phyloP scores from a whole-genome alignment of 2,888 invertebrate genomes.

The Prosopocoilus inquinatus region DNA sequence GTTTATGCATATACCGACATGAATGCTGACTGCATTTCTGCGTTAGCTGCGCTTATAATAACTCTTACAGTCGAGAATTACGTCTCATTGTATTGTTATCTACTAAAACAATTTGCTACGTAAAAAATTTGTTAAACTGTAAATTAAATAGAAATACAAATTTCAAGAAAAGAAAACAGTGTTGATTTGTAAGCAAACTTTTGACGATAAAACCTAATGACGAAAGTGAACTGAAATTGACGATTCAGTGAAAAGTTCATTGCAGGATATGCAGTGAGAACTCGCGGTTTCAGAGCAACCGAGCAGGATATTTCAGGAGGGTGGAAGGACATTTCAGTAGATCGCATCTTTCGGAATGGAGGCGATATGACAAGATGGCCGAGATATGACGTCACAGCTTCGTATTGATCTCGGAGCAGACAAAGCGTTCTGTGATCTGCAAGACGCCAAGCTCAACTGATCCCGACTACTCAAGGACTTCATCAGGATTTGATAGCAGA shows the following conservation, averaged over 20 bases:
- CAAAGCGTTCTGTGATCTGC: conserved; percentile 38
- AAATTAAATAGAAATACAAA: too few species aligned
- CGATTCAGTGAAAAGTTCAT: conserved; percentile 4
- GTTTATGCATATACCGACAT: too few species aligned
- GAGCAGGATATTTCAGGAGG: conserved; percentile 37
- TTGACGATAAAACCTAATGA: too few species aligned
- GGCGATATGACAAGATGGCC: conserved; percentile 55
- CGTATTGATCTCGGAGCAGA: conserved; percentile 50
- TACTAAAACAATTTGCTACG: too few species aligned
- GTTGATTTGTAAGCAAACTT: too few species aligned
- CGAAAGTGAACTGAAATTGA: not conserved
- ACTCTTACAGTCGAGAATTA: too few species aligned
- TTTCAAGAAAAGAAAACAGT: too few species aligned
- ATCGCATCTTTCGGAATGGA: conserved; percentile 49
- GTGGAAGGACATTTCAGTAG: conserved; percentile 42
- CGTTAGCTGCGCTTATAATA: too few species aligned
- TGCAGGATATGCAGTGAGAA: conserved; percentile 2
- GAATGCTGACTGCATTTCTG: too few species aligned
- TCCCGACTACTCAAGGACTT: conserved; percentile 18
- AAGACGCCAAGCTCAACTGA: conserved; percentile 22
- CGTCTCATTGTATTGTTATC: too few species aligned
- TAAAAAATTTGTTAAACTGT: too few species aligned
- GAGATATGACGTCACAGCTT: conserved; percentile 53
- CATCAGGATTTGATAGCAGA: conserved; percentile 22
- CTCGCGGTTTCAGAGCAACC: conserved; percentile 5